Evolutionary conservation across 2,113 vertebrate species (phyloP).

Genomic region (Xiphophorus couchianus): DNA sequence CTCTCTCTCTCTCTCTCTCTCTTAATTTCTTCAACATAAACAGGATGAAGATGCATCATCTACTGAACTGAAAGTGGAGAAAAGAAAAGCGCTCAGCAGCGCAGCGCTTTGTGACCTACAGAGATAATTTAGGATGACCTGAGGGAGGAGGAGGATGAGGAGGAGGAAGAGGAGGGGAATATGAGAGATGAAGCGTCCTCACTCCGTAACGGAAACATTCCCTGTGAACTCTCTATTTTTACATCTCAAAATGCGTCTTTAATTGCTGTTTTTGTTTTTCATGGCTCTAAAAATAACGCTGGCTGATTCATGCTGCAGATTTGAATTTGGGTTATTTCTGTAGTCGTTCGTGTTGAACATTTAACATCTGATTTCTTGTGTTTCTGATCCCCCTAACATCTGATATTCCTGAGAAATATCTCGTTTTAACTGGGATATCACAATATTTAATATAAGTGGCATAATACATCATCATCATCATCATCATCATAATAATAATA

Average conservation of each 20-base stretch:
- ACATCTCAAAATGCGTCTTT: background rate
- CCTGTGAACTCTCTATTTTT: conserved; percentile 1
- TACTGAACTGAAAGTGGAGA: too few relatives aligned
- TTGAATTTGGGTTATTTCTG: background rate
- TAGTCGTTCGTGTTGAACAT: too few relatives aligned
- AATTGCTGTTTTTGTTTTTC: background rate
- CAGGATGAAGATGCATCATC: background rate
- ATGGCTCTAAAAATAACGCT: background rate
- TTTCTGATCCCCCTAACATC: too few relatives aligned
- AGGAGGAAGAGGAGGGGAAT: conserved; percentile 8
- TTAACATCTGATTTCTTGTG: too few relatives aligned
- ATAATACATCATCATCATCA: too few relatives aligned
- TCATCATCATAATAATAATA: too few relatives aligned
- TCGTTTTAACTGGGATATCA: background rate
- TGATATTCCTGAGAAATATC: too few relatives aligned
- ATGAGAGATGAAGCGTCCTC: conserved; percentile 18
- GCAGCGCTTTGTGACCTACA: background rate
- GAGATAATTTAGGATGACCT: background rate
- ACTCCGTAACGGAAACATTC: conserved; percentile 1
- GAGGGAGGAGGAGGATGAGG: conserved; percentile 24
- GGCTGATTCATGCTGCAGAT: background rate
- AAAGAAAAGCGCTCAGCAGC: too few relatives aligned
- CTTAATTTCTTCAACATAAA: background rate
- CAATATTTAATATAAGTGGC: too few relatives aligned
- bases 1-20: too few relatives aligned